These are phyloP conservation scores for Sphyrna mokarran DNA, from an alignment of 2,113 vertebrate genomes.

Conservation along the genomic window DNA sequence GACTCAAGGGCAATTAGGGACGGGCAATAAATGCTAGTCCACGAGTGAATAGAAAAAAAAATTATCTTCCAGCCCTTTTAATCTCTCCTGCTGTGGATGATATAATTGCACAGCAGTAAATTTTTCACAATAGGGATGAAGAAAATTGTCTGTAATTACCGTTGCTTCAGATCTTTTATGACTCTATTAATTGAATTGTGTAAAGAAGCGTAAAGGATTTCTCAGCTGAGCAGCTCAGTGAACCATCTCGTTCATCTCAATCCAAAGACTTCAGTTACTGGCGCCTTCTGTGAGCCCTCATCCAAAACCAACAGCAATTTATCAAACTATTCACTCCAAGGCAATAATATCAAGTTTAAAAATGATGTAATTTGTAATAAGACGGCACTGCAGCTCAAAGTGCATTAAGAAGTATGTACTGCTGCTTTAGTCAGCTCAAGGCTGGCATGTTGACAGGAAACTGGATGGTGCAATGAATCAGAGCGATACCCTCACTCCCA, in stretches of 20 bases:
- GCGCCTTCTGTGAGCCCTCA: neutral
- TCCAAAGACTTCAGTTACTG: neutral
- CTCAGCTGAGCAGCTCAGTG: neutral
- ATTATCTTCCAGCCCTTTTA: neutral
- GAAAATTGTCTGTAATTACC: neutral
- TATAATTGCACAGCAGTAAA: neutral
- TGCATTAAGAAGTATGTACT: neutral
- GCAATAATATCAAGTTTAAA: neutral
- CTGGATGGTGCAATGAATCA: neutral
- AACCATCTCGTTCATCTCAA: neutral
- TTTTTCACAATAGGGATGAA: neutral
- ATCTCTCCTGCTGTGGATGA: neutral
- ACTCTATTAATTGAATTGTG: neutral
- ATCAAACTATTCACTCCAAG: neutral
- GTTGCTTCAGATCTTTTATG: neutral
- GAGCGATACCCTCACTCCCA: neutral
- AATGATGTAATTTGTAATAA: conserved; percentile 1
- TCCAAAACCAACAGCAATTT: conserved; percentile 14
- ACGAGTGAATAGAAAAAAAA: too few relatives aligned
- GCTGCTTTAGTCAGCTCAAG: neutral
- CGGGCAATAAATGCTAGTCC: too few relatives aligned
- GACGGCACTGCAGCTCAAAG: neutral
- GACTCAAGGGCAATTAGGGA: too few relatives aligned
- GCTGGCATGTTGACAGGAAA: neutral
- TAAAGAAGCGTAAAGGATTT: neutral